A percentile compares a stretch with the other conserved stretches of the same genome.
Evolutionary conservation across 1,140 invertebrate species (phyloP).

Genomic region (Acarapis woodi): DNA sequence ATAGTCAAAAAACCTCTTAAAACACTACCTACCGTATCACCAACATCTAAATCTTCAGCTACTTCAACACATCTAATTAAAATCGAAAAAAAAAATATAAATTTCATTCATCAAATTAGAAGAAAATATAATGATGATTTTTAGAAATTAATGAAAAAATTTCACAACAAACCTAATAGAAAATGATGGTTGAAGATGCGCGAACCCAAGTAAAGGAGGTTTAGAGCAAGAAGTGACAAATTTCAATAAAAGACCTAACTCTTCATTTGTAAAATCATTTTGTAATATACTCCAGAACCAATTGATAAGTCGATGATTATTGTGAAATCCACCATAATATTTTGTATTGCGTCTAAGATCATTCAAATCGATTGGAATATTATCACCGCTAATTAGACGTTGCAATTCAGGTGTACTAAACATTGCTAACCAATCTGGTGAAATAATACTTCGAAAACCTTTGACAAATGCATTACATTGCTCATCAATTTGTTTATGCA

Average conservation of each 20-base stretch:
- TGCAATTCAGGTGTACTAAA: conserved; percentile 89
- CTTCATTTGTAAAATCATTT: conserved; percentile 71
- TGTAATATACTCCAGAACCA: conserved; percentile 98
- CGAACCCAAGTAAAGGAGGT: conserved; percentile 83
- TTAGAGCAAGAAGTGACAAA: conserved; percentile 98
- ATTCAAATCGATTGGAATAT: conserved; percentile 54
- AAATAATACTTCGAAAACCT: conserved; percentile 82
- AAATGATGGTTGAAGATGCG: conserved; percentile 87
- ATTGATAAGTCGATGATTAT: conserved; percentile 80
- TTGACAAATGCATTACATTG: conserved; percentile 84
- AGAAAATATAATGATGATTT: background rate
- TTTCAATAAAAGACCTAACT: conserved; percentile 80
- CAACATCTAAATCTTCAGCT: conserved; percentile 34
- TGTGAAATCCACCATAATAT: conserved; percentile 97
- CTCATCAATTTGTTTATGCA: conserved; percentile 85
- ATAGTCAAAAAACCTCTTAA: conserved; percentile 81
- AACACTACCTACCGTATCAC: conserved; percentile 80
- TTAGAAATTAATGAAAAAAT: background rate
- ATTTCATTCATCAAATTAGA: background rate
- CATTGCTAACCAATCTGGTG: conserved; percentile 70
- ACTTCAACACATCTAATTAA: conserved; percentile 11
- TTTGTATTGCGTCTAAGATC: conserved; percentile 71
- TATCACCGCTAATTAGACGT: conserved; percentile 65
- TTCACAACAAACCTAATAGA: conserved; percentile 94
- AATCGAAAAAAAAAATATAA: too few species aligned